phyloP scores from a whole-genome alignment of 2,113 vertebrate genomes.

The Pygoscelis antarcticus region DNA sequence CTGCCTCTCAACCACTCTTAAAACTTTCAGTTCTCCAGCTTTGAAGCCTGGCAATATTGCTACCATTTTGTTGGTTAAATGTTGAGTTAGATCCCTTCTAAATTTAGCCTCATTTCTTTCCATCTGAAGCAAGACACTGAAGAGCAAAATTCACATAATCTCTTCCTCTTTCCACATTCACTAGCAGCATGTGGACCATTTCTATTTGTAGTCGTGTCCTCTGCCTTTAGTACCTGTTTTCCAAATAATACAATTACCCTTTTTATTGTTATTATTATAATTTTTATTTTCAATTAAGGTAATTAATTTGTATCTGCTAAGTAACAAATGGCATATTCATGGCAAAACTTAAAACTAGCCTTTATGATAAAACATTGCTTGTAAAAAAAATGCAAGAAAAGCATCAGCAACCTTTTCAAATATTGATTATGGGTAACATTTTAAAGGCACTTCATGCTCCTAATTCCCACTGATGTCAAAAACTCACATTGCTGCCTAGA shows the following conservation, averaged over 20 bases:
- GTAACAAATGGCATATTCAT: not conserved
- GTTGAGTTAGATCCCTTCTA: not conserved
- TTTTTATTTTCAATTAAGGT: not conserved
- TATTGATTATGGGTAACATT: not conserved
- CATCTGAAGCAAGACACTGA: not conserved
- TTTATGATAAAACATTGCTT: not conserved
- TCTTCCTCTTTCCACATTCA: not conserved
- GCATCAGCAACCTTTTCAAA: not conserved
- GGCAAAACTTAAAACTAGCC: not conserved
- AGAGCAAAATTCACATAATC: not conserved
- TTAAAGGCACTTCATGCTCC: not conserved
- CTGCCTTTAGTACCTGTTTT: not conserved
- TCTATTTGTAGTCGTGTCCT: not conserved
- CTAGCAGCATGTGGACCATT: not conserved
- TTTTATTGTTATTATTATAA: not conserved
- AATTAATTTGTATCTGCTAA: not conserved
- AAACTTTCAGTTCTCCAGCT: not conserved
- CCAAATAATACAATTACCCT: not conserved
- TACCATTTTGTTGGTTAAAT: not conserved
- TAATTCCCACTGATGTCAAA: not conserved
- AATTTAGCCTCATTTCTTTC: not conserved
- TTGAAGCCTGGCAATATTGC: not conserved
- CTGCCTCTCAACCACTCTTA: not conserved
- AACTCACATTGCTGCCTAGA: not conserved
- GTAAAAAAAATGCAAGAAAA: not conserved